phyloP scores from a whole-genome alignment of 1,140 invertebrate genomes.

The Achroia grisella region DNA sequence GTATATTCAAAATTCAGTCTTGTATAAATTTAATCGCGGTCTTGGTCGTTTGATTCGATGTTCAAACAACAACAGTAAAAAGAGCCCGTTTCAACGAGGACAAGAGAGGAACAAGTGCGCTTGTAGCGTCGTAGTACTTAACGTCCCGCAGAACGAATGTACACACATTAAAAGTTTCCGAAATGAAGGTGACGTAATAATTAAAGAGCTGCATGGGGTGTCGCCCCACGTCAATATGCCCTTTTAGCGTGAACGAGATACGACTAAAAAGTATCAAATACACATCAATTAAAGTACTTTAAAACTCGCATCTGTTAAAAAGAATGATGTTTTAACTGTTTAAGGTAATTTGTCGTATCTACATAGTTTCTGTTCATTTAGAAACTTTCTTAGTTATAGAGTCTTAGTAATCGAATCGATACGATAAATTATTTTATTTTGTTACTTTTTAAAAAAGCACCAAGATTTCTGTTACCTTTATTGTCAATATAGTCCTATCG shows the following conservation, averaged over 20 bases:
- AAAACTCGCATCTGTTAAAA: background rate
- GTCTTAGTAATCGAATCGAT: too few species aligned
- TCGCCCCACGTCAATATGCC: constrained; percentile 12
- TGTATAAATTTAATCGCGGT: constrained; percentile 42
- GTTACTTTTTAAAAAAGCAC: constrained; percentile 23
- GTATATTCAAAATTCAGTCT: background rate
- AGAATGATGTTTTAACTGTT: too few species aligned
- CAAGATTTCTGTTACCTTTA: constrained; percentile 24
- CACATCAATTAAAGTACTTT: background rate
- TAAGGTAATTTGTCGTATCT: too few species aligned
- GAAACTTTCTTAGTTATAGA: too few species aligned
- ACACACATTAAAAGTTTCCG: constrained; percentile 65
- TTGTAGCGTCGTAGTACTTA: constrained; percentile 46
- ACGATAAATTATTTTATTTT: too few species aligned
- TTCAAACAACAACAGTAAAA: constrained; percentile 58
- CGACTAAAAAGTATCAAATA: too few species aligned
- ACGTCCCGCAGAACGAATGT: constrained; percentile 46
- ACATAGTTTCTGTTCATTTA: too few species aligned
- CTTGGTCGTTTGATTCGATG: constrained; percentile 45
- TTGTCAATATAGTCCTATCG: constrained; percentile 31
- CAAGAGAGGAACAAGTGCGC: constrained; percentile 41
- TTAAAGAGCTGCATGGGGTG: constrained; percentile 31
- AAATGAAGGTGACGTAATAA: constrained; percentile 51
- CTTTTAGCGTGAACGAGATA: constrained; percentile 10
- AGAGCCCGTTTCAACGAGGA: constrained; percentile 40